phyloP scores from a whole-genome alignment of 2,113 vertebrate genomes.

The Andinoacara biseriatus region DNA sequence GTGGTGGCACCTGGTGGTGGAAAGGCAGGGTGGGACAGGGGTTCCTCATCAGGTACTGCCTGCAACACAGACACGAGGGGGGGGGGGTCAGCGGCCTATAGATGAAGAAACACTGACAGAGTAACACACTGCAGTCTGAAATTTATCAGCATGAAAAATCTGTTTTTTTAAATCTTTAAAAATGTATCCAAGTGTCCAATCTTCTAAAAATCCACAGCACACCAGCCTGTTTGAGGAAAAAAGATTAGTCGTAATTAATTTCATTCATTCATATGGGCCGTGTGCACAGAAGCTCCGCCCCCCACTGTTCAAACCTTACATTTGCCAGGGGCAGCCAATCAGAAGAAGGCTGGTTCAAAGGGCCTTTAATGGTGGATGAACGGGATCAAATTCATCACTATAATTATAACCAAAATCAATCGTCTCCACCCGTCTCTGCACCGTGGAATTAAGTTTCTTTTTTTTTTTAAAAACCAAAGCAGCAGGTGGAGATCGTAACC shows the following conservation, averaged over 20 bases:
- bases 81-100: neutral
- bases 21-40: conserved; percentile 91
- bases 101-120: accelerated
- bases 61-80: conserved; percentile 41
- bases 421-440: neutral
- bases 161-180: too few relatives aligned
- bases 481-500: neutral
- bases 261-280: neutral
- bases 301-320: neutral
- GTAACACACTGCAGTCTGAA: accelerated
- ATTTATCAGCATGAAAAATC: neutral
- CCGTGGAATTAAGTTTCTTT: neutral
- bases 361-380: neutral
- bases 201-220: too few relatives aligned
- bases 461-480: accelerated
- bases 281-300: accelerated
- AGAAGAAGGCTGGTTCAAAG: neutral
- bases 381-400: neutral
- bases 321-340: neutral
- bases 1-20: conserved; percentile 93
- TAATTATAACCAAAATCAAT: neutral
- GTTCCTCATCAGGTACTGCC: conserved; percentile 93
- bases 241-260: too few relatives aligned
- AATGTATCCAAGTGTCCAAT: too few relatives aligned
- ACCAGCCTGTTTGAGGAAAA: too few relatives aligned